These are phyloP conservation scores for Triops cancriformis DNA, from an alignment of 1,140 invertebrate genomes.

Conservation along the genomic window DNA sequence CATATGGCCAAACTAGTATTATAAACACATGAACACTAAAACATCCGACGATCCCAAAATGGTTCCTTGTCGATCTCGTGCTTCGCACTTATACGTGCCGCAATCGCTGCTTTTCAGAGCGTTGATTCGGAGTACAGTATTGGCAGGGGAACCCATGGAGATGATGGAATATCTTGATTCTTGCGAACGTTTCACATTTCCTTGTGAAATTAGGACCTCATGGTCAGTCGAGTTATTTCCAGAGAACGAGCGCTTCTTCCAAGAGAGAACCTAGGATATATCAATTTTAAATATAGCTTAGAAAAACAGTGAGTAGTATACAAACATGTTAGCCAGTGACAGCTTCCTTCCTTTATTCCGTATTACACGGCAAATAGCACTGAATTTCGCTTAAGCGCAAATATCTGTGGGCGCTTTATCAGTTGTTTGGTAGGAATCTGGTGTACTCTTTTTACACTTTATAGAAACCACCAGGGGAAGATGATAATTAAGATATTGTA, in stretches of 20 bases:
- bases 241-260: neutral
- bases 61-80: neutral
- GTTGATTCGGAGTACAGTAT: conserved; percentile 12
- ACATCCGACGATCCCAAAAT: conserved; percentile 17
- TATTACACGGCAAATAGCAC: too few relatives aligned
- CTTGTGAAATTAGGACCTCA: neutral
- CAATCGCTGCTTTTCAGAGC: conserved; percentile 19
- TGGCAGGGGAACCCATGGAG: neutral
- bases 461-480: too few relatives aligned
- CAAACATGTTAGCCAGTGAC: too few relatives aligned
- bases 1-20: neutral
- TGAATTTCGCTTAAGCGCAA: too few relatives aligned
- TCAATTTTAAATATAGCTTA: too few relatives aligned
- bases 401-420: too few relatives aligned
- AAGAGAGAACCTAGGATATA: neutral
- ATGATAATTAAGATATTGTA: too few relatives aligned
- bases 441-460: too few relatives aligned
- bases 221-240: neutral
- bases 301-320: too few relatives aligned
- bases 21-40: conserved; percentile 17
- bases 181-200: neutral
- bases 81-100: conserved; percentile 22
- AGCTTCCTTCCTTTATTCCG: too few relatives aligned
- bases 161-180: neutral
- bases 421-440: too few relatives aligned